Percentiles rank a stretch among this genome's conserved stretches.
Conservation (phyloP, 2,888 invertebrate genomes). For the Ophion obscuratus region DNA sequence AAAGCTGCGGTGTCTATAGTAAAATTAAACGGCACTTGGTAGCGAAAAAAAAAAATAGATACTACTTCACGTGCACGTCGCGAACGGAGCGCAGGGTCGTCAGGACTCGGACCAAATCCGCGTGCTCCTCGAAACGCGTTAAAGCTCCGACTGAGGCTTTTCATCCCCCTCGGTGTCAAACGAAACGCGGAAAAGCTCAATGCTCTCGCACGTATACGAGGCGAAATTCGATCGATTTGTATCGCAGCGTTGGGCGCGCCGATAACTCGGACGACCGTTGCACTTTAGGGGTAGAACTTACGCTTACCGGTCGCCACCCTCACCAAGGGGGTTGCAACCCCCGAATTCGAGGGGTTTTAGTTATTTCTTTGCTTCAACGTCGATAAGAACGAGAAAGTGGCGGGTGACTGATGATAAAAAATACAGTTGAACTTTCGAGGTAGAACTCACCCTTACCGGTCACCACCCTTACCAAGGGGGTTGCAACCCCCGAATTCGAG, state of each 20-base stretch:
- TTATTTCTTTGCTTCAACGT: not conserved
- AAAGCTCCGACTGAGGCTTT: constrained; percentile 82
- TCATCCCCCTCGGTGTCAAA: constrained; percentile 72
- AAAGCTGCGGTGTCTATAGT: constrained; percentile 2
- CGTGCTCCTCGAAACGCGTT: constrained; percentile 78
- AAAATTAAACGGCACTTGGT: constrained; percentile 6
- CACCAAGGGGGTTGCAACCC: constrained; percentile 3
- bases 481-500: not conserved
- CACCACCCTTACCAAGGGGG: not conserved
- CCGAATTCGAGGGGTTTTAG: not conserved
- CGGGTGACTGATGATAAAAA: not conserved
- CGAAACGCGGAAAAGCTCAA: constrained; percentile 39
- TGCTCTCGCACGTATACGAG: constrained; percentile 20
- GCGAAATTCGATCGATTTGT: constrained; percentile 52
- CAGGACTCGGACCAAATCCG: constrained; percentile 70
- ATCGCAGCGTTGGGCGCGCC: not conserved
- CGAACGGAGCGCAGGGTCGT: constrained; percentile 51
- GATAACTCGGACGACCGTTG: not conserved
- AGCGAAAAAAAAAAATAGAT: constrained; percentile 38
- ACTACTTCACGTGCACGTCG: constrained; percentile 71
- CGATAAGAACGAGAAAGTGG: not conserved
- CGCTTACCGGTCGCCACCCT: constrained; percentile 10
- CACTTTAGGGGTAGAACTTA: constrained; percentile 4
- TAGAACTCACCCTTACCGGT: not conserved
- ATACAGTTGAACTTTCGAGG: not conserved